Evolutionary conservation across 2,888 invertebrate species (phyloP), one percentile per base, ranked within the genome.

Genomic region (Hartigia nigra): DNA sequence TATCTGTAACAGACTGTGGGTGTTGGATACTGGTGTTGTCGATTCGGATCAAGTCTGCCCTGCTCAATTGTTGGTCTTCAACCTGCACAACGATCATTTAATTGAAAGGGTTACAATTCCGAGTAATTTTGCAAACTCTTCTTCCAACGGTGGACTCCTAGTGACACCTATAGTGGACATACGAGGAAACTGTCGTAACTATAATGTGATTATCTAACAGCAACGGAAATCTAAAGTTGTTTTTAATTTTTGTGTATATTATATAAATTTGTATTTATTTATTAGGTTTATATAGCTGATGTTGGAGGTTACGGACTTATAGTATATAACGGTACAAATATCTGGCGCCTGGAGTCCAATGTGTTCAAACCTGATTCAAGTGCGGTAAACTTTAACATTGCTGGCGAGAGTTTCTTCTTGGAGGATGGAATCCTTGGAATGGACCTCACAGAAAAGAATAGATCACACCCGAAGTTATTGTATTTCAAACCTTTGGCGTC

Each of bases 31-130:
- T 0, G 96, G 96, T 23, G 93, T 93, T 86, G 93, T 95, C 74
- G 94, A 93, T 0, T 93, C 93, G 0, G 83, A 87, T 0, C 93
- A 93, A 84, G 86, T 92, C 14, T 97, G 97, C 86, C 93, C 94
- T 0, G 95, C 97, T 0, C 95, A 97, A 89, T 90, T 97, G 14
- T 90, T 96, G 0, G 94, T 95, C 0, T 96, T 96, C 86, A 94
- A 96, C 90, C 91, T 96, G 76, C 86, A 86, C 69, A 95, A 93
- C 0, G 88, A 92, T 78, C 78, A 79, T 36, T 81, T 92, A 55
- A 76, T 92, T 34, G 85, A 85, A 12, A 80, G 75, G 34, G n/a
- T 85, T 1, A 74, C 11, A 12, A 87, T 90, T 74, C 84, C 88
- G 0, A 9, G 76, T 0, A 12, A 84, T 0, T 9, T 85, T 0